phyloP scores from a whole-genome alignment of 2,113 vertebrate species.

The Recurvirostra avosetta region DNA sequence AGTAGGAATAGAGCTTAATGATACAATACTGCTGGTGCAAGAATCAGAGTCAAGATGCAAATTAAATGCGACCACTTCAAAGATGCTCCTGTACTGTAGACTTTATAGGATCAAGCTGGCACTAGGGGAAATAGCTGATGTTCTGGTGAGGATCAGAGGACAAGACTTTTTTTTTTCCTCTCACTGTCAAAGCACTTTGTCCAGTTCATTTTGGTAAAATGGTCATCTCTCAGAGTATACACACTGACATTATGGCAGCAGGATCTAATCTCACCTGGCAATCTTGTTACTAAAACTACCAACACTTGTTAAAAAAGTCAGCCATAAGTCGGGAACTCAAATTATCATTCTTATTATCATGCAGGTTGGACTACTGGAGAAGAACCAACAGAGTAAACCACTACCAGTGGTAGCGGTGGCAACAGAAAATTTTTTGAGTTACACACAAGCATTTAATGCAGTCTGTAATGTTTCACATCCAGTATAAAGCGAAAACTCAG shows the following conservation, averaged over 20 bases:
- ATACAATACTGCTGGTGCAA: no score
- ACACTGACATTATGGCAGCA: neutral
- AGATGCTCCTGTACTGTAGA: neutral
- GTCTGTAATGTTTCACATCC: neutral
- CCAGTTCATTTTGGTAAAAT: neutral
- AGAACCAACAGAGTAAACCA: neutral
- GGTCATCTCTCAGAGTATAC: neutral
- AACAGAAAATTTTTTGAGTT: neutral
- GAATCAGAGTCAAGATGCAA: neutral
- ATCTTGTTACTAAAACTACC: neutral
- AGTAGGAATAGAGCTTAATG: neutral
- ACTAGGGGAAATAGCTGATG: neutral
- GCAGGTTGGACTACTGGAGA: neutral
- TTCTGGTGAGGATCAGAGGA: neutral
- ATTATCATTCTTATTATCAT: neutral
- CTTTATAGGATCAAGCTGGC: neutral
- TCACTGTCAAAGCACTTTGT: neutral
- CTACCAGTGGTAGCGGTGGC: no score
- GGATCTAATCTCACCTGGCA: neutral
- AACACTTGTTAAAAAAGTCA: neutral
- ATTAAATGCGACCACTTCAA: neutral
- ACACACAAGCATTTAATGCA: neutral
- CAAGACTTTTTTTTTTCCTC: neutral
- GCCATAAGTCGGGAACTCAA: neutral
- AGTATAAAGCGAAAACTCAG: neutral